These are phyloP conservation scores for Notolepis coatsorum DNA, from an alignment of 2,797 vertebrate genomes.

Conservation along the genomic window DNA sequence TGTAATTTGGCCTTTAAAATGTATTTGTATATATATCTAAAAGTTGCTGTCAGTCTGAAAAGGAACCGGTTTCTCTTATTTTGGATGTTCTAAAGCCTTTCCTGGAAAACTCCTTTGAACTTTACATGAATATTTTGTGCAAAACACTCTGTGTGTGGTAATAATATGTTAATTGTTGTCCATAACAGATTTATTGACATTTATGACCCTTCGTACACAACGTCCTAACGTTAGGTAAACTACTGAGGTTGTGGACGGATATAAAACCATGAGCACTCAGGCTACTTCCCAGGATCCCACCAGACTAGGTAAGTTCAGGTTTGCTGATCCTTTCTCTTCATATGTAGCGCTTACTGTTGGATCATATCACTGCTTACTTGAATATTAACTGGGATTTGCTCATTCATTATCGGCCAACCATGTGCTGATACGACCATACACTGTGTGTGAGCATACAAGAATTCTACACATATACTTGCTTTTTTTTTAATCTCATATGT, in stretches of 20 bases:
- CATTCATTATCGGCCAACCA: no score
- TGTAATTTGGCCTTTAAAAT: slow-evolving; percentile 2
- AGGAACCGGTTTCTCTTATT: slow-evolving; percentile 48
- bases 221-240: slow-evolving; percentile 45
- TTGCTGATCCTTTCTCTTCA: slow-evolving; percentile 11
- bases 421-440: no score
- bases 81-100: slow-evolving; percentile 19
- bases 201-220: slow-evolving; percentile 57
- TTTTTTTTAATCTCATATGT: slow-evolving; percentile 15
- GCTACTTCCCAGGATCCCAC: slow-evolving; percentile 32
- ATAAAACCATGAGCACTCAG: slow-evolving; percentile 64
- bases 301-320: slow-evolving; percentile 61
- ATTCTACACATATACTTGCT: background rate
- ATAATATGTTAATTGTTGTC: slow-evolving; percentile 55
- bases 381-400: background rate
- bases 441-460: no score
- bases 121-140: slow-evolving; percentile 62
- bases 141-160: slow-evolving; percentile 66
- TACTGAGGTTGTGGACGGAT: slow-evolving; percentile 28
- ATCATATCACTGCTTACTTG: background rate
- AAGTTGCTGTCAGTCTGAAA: slow-evolving; percentile 34
- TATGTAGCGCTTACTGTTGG: background rate
- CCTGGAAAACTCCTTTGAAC: slow-evolving; percentile 60
- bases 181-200: slow-evolving; percentile 65
- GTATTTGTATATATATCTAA: slow-evolving; percentile 29